phyloP scores from a whole-genome alignment of 2,797 vertebrate genomes.

The Monodelphis domestica region DNA sequence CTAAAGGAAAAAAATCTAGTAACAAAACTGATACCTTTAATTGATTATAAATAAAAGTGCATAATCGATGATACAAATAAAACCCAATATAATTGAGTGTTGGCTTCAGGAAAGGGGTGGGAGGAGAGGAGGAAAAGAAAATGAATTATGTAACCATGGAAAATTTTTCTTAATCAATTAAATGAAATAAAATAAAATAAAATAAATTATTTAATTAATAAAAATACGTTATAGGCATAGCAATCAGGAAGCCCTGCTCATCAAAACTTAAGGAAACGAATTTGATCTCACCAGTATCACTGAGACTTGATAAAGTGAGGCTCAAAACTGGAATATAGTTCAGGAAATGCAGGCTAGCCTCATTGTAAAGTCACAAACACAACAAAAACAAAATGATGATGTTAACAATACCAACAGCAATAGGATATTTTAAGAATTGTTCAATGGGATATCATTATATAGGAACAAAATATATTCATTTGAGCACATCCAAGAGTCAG shows the following conservation, averaged over 20 bases:
- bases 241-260: neutral
- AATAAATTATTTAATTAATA: no score
- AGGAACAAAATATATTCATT: neutral
- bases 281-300: neutral
- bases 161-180: no score
- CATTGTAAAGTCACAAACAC: neutral
- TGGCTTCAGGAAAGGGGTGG: no score
- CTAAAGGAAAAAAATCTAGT: neutral
- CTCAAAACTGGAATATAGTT: neutral
- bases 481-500: neutral
- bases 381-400: neutral
- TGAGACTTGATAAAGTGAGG: neutral
- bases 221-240: neutral
- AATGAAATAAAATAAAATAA: no score
- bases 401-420: neutral
- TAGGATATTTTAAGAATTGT: neutral
- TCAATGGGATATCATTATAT: neutral
- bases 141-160: no score
- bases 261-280: neutral
- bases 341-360: neutral
- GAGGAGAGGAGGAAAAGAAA: no score
- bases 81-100: no score
- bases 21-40: neutral
- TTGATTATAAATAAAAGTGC: neutral
- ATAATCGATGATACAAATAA: no score